Conservation (phyloP, 2,113 vertebrate species). For the Oceanites oceanicus region DNA sequence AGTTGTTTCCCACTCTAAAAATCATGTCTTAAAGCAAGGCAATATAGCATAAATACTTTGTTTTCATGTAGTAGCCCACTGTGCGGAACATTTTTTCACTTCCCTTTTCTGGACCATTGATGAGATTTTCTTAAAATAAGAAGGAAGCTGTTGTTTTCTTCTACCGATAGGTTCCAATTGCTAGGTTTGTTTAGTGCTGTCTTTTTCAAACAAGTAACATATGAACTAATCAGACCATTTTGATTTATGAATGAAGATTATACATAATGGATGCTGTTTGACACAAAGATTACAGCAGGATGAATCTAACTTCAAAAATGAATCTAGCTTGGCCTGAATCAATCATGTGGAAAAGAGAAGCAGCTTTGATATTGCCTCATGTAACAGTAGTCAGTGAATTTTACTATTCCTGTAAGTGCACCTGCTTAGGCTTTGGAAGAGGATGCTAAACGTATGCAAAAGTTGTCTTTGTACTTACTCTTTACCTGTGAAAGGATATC, state of each 20-base stretch:
- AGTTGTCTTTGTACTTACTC: background rate
- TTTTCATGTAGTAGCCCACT: slow-evolving; percentile 20
- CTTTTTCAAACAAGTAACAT: background rate
- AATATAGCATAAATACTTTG: background rate
- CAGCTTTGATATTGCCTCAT: background rate
- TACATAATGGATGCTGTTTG: background rate
- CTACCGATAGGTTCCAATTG: background rate
- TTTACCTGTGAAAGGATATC: background rate
- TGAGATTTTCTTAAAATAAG: slow-evolving; percentile 23
- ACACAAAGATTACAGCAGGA: background rate
- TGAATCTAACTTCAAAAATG: background rate
- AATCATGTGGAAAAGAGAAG: background rate
- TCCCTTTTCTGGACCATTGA: slow-evolving; percentile 32
- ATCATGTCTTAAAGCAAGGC: background rate
- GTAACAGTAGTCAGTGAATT: background rate
- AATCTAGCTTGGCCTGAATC: background rate
- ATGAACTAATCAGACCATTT: background rate
- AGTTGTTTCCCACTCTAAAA: background rate
- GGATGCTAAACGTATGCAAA: background rate
- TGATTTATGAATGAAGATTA: background rate
- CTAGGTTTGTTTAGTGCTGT: background rate
- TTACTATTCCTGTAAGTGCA: background rate
- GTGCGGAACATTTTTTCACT: background rate
- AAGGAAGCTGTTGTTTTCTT: slow-evolving; percentile 1
- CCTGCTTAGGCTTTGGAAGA: background rate